Evolutionary conservation across 2,888 invertebrate genomes (phyloP), one percentile per base, ranked within the genome.

Genomic region (Eupithecia subumbrata): DNA sequence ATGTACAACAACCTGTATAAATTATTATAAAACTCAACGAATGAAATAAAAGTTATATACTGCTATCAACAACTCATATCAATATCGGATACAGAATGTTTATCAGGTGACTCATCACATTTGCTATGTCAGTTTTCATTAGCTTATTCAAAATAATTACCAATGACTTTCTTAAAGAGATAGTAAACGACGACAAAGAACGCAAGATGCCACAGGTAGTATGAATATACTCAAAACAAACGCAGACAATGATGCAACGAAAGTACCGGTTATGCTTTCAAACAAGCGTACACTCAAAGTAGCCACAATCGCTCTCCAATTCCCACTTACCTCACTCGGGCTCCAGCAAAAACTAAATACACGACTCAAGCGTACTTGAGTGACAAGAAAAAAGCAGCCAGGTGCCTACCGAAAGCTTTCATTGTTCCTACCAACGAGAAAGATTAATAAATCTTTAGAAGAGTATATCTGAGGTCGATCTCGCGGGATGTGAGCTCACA

Each of bases 391-490:
- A 95, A 94, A 94, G 91, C 83, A 84, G 89, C 94, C 94, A 94
- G 94, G 94, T 95, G 94, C 90, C 92, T 91, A 90, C 91, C 90
- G 83, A 92, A 92, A 93, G 89, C 88, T 86, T 85, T 91, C 90
- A 94, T 95, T 95, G 94, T 95, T 95, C 94, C 92, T 92, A 88
- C 85, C 88, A 86, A 89, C 89, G 88, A 86, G 90, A 90, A 87
- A 94, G 94, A 95, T 95, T 95, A 94, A 94, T 95, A 95, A 95
- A 94, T 94, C 94, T 94, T 91, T 91, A 89, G 91, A 89, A 84
- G 88, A 87, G 90, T 91, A 91, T 95, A 94, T 95, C 94, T 92
- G 90, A 87, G 90, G 88, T 89, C 92, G 94, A 94, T 95, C 94
- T 93, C 88, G 93, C 92, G 93, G 91, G 93, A 91, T 92, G 90